phyloP scores from a whole-genome alignment of 1,140 invertebrate genomes.

The Anoplophora glabripennis region DNA sequence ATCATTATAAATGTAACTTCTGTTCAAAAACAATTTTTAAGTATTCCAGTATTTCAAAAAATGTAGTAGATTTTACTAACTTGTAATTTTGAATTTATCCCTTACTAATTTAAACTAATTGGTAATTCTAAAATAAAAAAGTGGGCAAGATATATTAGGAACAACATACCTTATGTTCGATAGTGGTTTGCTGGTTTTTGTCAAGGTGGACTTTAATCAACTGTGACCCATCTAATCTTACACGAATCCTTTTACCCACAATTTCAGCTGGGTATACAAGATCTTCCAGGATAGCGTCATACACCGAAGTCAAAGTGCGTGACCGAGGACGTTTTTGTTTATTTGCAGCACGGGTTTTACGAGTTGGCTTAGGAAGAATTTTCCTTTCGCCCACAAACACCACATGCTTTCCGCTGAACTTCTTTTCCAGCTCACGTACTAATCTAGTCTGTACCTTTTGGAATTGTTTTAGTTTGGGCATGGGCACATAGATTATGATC shows the following conservation, averaged over 20 bases:
- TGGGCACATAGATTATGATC: slow-evolving; percentile 98
- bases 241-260: slow-evolving; percentile 95
- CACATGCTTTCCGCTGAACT: slow-evolving; percentile 98
- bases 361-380: slow-evolving; percentile 95
- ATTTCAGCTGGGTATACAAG: slow-evolving; percentile 99
- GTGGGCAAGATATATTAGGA: not conserved
- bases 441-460: slow-evolving; percentile 97
- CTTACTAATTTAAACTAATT: no score
- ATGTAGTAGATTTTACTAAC: no score
- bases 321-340: slow-evolving; percentile 97
- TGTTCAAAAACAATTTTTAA: no score
- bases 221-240: slow-evolving; percentile 93
- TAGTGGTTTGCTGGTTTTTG: slow-evolving; percentile 97
- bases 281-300: slow-evolving; percentile 96
- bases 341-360: slow-evolving; percentile 89
- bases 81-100: no score
- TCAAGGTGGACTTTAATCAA: slow-evolving; percentile 98
- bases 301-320: slow-evolving; percentile 93
- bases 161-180: slow-evolving; percentile 91
- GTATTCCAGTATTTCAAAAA: no score
- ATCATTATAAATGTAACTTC: no score
- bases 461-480: slow-evolving; percentile 94
- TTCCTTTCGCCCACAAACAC: slow-evolving; percentile 97
- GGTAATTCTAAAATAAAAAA: slow-evolving; percentile 22
- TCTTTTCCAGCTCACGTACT: slow-evolving; percentile 98